These are phyloP conservation scores for Mystacides longicornis DNA, from an alignment of 2,888 invertebrate species.

Conservation along the genomic window DNA sequence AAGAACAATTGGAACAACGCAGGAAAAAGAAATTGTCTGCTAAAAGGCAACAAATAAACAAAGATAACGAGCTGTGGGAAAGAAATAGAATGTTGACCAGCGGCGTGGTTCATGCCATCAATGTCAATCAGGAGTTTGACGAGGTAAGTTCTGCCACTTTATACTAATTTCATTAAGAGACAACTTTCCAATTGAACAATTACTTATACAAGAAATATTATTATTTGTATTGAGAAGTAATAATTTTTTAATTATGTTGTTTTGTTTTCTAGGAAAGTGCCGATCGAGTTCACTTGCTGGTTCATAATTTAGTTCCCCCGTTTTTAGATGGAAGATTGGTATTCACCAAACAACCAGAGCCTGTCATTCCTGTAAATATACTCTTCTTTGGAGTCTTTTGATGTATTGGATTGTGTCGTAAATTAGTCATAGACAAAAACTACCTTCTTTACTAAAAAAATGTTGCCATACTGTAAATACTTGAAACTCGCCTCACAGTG, in stretches of 20 bases:
- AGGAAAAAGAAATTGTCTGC: constrained; percentile 91
- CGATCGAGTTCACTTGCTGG: constrained; percentile 89
- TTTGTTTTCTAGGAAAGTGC: constrained; percentile 70
- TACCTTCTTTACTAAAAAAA: no score
- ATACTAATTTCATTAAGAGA: background rate
- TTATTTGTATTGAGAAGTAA: no score
- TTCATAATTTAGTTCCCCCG: constrained; percentile 97
- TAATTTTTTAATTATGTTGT: no score
- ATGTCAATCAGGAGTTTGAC: constrained; percentile 87
- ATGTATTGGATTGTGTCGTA: no score
- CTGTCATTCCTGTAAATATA: constrained; percentile 83
- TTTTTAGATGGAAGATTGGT: constrained; percentile 98
- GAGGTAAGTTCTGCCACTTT: constrained; percentile 61
- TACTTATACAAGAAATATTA: background rate
- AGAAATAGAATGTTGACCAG: constrained; percentile 94
- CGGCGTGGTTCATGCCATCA: constrained; percentile 85
- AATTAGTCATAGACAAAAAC: no score
- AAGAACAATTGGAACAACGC: constrained; percentile 83
- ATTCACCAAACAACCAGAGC: constrained; percentile 98
- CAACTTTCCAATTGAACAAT: no score
- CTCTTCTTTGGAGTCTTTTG: background rate
- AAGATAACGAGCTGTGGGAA: constrained; percentile 99
- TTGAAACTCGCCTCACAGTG: no score
- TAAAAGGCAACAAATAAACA: constrained; percentile 93
- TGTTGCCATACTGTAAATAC: no score